Evolutionary conservation across 2,888 invertebrate genomes (phyloP), one percentile per base, ranked within the genome.

Genomic region (Tetramorium bicarinatum): DNA sequence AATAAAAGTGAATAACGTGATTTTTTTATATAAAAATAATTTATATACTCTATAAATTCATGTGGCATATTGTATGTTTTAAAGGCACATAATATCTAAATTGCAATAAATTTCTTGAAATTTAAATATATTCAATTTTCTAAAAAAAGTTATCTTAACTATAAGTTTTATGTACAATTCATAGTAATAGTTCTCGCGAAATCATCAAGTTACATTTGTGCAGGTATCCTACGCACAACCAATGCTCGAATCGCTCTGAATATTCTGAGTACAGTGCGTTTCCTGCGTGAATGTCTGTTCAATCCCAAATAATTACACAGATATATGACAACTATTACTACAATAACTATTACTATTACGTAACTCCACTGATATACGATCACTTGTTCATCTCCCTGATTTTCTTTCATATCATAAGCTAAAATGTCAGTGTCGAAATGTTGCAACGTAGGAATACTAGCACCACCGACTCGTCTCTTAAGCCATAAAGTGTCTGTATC

Each of bases 171-270:
- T 75, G 3, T 77, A 76, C 67, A 77, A 41, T 41, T 9, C 15
- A 75, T 15, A 74, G n/a, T 59, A 21, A 56, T 25, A n/a, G 11
- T 29, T 47, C 9, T 54, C 9, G n/a, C 9, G 18, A 67, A 54
- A 41, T 76, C 59, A 59, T 25, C 38, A 69, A 83, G 75, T 90
- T 91, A 95, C 90, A 94, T 92, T 86, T 92, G 93, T 91, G n/a
- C 47, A 41, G 94, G 94, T 91, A 94, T 94, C 93, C 93, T 92
- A 75, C 93, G 94, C 67, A 92, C 87, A 66, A 95, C 92, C 80
- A 95, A 93, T 4, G 94, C 93, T 90, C 94, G 94, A 85, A 95
- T 94, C n/a, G 94, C 93, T 87, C 94, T 92, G 49, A 94, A 93
- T 80, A 95, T 87, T 90, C 92, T 92, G 74, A 93, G 92, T 29